phyloP scores from a whole-genome alignment of 2,888 invertebrate genomes.

The Suillia variegata region DNA sequence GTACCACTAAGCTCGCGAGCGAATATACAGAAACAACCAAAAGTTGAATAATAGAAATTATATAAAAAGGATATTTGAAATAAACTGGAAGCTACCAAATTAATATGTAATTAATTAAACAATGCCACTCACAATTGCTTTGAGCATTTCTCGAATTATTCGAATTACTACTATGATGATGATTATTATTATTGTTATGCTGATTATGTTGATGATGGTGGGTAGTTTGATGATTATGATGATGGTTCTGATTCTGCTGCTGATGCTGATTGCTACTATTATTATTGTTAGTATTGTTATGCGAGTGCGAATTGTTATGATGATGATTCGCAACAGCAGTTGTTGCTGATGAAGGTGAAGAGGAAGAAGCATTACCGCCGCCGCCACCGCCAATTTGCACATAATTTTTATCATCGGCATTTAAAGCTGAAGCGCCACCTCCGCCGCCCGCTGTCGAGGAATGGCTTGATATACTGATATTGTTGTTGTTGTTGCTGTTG shows the following conservation, averaged over 20 bases:
- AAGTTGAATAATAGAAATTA: background rate
- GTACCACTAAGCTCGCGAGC: too few relatives aligned
- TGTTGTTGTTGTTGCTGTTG: slow-evolving; percentile 18
- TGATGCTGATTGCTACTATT: background rate
- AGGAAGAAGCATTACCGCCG: slow-evolving; percentile 34
- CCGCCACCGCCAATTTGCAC: slow-evolving; percentile 42
- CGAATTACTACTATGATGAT: slow-evolving; percentile 8
- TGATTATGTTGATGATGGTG: background rate
- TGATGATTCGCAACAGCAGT: background rate
- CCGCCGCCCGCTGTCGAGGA: too few relatives aligned
- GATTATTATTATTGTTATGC: too few relatives aligned
- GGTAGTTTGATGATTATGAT: too few relatives aligned
- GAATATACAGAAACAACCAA: too few relatives aligned
- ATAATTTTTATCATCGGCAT: slow-evolving; percentile 45
- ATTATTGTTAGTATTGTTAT: slow-evolving; percentile 8
- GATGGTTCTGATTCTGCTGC: background rate
- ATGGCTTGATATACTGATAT: slow-evolving; percentile 6
- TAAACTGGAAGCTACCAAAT: too few relatives aligned
- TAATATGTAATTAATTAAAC: too few relatives aligned
- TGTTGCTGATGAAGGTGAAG: slow-evolving; percentile 2
- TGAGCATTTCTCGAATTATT: slow-evolving; percentile 22
- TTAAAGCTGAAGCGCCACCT: slow-evolving; percentile 31
- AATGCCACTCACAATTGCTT: slow-evolving; percentile 21
- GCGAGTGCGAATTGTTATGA: slow-evolving; percentile 10
- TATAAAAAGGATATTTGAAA: background rate